Conservation (phyloP, 2,888 invertebrate genomes). For the Thera obeliscata region DNA sequence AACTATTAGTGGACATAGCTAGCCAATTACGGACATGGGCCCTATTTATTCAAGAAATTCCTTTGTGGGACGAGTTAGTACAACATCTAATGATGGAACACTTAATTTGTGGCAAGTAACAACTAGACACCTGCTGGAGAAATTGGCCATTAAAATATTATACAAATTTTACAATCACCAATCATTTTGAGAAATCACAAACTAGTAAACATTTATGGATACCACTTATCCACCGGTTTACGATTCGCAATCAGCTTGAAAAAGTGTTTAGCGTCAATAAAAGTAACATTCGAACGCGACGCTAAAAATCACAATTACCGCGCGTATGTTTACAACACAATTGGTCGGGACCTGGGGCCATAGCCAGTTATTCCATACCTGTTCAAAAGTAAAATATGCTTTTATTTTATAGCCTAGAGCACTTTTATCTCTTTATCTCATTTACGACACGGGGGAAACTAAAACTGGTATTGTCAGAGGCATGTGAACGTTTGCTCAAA, state of each 20-base stretch:
- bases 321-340: constrained; percentile 29
- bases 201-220: constrained; percentile 2
- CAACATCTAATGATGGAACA: too few species aligned
- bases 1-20: too few species aligned
- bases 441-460: constrained; percentile 11
- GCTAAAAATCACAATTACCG: constrained; percentile 10
- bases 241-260: constrained; percentile 10
- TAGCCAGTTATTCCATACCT: constrained; percentile 26
- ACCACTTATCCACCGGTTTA: constrained; percentile 4
- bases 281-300: constrained; percentile 10
- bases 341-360: constrained; percentile 22
- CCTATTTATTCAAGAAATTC: too few species aligned
- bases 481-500: not conserved
- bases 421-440: constrained; percentile 15
- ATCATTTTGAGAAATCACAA: constrained; percentile 1
- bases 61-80: too few species aligned
- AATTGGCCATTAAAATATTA: not conserved
- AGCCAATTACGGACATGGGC: too few species aligned
- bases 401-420: constrained; percentile 22
- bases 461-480: not conserved
- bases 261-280: constrained; percentile 17
- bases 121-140: not conserved
- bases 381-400: constrained; percentile 23
- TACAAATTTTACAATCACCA: not conserved
- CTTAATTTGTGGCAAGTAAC: not conserved